Evolutionary conservation across 2,797 vertebrate genomes (phyloP).

Genomic region (Clarias laeviceps): DNA sequence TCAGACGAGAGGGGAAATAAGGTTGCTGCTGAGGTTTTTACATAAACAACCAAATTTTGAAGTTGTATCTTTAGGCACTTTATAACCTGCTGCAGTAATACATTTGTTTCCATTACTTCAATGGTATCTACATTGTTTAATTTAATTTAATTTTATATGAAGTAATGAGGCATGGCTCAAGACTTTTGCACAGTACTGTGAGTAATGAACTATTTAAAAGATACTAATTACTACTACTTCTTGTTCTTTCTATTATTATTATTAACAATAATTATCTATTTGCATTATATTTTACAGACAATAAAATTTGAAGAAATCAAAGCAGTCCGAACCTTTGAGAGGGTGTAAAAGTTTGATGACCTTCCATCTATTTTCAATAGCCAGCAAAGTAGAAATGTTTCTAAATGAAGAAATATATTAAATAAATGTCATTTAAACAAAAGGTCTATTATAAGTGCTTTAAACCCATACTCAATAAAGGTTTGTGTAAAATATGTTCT

Average conservation of each 20-base stretch:
- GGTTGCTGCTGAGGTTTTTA: too few species aligned
- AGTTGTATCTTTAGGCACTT: too few species aligned
- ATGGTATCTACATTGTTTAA: too few species aligned
- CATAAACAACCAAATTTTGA: too few species aligned
- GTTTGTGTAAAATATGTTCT: not conserved
- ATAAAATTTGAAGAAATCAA: slow-evolving; percentile 85
- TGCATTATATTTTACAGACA: slow-evolving; percentile 73
- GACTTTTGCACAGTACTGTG: too few species aligned
- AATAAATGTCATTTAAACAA: not conserved
- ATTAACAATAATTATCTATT: not conserved
- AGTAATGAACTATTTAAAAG: too few species aligned
- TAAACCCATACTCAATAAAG: not conserved
- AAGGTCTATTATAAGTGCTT: not conserved
- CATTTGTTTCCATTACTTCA: too few species aligned
- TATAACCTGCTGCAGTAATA: too few species aligned
- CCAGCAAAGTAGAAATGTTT: not conserved
- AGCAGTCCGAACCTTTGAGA: slow-evolving; percentile 90
- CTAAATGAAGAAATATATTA: not conserved
- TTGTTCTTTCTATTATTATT: too few species aligned
- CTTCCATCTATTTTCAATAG: not conserved
- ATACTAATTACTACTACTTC: not conserved
- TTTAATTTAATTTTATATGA: too few species aligned
- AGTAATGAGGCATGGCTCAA: too few species aligned
- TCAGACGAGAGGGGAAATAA: too few species aligned
- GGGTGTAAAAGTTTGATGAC: slow-evolving; percentile 74